Conservation (phyloP, 2,888 invertebrate species). For the Thymelicus sylvestris region DNA sequence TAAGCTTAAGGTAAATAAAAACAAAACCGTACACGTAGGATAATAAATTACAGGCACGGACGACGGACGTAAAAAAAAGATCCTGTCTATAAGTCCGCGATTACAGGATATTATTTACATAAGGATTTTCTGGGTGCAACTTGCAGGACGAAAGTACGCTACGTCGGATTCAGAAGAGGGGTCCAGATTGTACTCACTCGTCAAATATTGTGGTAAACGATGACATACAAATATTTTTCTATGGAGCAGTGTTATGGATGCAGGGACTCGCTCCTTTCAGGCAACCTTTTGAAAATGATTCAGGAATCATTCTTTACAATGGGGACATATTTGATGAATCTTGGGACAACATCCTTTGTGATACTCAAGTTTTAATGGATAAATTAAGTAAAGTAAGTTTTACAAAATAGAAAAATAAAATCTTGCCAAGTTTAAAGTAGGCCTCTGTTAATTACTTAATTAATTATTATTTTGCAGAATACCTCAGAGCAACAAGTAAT, state of each 20-base stretch:
- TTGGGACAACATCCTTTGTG: constrained; percentile 67
- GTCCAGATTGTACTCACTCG: constrained; percentile 77
- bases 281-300: constrained; percentile 88
- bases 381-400: constrained; percentile 51
- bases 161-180: constrained; percentile 79
- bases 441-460: too few species aligned
- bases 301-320: constrained; percentile 92
- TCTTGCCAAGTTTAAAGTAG: too few species aligned
- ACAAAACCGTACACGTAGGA: background rate
- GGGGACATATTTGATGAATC: constrained; percentile 92
- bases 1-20: constrained; percentile 32
- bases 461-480: constrained; percentile 46
- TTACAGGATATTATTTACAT: too few species aligned
- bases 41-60: background rate
- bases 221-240: constrained; percentile 59
- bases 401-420: too few species aligned
- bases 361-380: constrained; percentile 81
- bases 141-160: constrained; percentile 69
- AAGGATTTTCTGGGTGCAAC: constrained; percentile 37
- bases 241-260: constrained; percentile 91
- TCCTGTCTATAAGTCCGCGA: too few species aligned
- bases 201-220: constrained; percentile 51
- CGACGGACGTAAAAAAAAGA: too few species aligned
- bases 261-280: constrained; percentile 87
- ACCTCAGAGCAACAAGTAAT: constrained; percentile 59